Evolutionary conservation across 2,888 invertebrate species (phyloP), one percentile per base, ranked within the genome.

Genomic region (Altica lythri): DNA sequence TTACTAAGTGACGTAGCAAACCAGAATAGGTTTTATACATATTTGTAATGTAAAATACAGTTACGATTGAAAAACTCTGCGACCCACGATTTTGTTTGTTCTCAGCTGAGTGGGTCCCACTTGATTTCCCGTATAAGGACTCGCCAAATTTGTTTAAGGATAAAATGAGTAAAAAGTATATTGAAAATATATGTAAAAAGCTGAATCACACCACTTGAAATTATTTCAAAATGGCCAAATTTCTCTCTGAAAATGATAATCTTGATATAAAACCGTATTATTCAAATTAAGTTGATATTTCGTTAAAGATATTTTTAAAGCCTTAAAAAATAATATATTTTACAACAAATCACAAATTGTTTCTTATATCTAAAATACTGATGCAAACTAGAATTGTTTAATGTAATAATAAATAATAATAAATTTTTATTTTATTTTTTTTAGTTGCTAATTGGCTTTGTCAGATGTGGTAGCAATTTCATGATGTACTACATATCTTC

Each of bases 11-110:
- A 60, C 60, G 60, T 57, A 53, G 57, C 18, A 14, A 50, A 52
- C 19, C 40, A 55, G 57, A 60, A 60, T 53, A 47, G 46, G 60
- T 57, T 57, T 60, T 57, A 47, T 57, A 55, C 60, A 46, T 57
- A 60, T 60, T 57, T 53, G 60, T 57, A 52, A 37, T 51, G 34
- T 16, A 40, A 49, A 50, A 50, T 60, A 50, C 60, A 54, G 60
- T 60, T 60, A 60, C 46, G 40, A 47, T 57, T 55, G 57, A 50
- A 60, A 29, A 60, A 57, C 37, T 53, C 34, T 16, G 29, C 60
- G 18, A 18, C 60, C 60, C 49, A 60, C 60, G 52, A 5, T 14
- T 30, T 37, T 29, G 19, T 47, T 50, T 48, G 45, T 22, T 46
- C 50, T 53, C 57, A 57, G 50, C 57, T 60, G 60, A 44, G 30